These are phyloP conservation scores for Caenorhabditis drosophilae DNA, from an alignment of 2,888 invertebrate species.

Conservation along the genomic window DNA sequence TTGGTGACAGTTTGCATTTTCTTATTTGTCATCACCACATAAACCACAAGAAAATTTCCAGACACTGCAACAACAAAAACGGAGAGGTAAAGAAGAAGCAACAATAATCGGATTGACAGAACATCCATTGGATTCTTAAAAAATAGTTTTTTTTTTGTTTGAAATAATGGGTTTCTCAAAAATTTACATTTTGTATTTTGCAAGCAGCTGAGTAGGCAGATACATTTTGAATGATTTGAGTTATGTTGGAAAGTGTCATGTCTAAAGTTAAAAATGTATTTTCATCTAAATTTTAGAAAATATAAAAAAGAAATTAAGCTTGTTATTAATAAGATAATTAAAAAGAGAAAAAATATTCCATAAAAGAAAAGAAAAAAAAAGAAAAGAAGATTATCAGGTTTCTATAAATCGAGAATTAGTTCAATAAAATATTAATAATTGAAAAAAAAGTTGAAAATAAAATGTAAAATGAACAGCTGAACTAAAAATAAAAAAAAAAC, in stretches of 20 bases:
- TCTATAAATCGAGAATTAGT: too few relatives aligned
- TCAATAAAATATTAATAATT: too few relatives aligned
- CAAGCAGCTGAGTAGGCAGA: slow-evolving; percentile 11
- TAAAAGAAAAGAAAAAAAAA: too few relatives aligned
- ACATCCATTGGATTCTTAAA: slow-evolving; percentile 55
- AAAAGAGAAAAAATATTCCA: too few relatives aligned
- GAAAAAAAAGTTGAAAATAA: too few relatives aligned
- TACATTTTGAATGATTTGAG: too few relatives aligned
- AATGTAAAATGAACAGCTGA: too few relatives aligned
- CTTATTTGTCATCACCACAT: slow-evolving; percentile 87
- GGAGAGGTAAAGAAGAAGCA: slow-evolving; percentile 75
- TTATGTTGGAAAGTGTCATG: neutral
- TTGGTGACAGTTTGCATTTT: slow-evolving; percentile 98
- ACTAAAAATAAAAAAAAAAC: too few relatives aligned
- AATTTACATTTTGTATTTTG: slow-evolving; percentile 19
- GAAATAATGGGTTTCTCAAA: neutral
- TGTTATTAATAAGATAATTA: too few relatives aligned
- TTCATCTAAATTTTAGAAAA: too few relatives aligned
- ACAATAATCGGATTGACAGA: slow-evolving; percentile 36
- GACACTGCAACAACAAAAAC: slow-evolving; percentile 87
- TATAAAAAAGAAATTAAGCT: too few relatives aligned
- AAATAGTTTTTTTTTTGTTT: neutral
- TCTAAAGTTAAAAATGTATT: neutral
- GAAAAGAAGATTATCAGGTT: too few relatives aligned
- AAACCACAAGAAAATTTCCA: slow-evolving; percentile 87